Evolutionary conservation across 1,140 invertebrate genomes (phyloP).

Genomic region (Adelges cooleyi): DNA sequence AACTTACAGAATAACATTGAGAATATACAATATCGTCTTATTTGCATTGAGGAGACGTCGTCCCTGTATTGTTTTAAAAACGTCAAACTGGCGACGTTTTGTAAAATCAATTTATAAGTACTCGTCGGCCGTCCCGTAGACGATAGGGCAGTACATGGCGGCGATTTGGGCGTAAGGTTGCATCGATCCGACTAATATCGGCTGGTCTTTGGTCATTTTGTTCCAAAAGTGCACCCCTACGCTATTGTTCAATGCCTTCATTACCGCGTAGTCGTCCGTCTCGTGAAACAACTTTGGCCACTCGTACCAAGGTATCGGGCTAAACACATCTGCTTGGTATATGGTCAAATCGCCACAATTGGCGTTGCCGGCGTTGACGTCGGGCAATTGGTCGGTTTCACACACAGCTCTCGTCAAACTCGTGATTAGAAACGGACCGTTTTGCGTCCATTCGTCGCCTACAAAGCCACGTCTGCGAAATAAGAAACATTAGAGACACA

Average conservation of each 20-base stretch:
- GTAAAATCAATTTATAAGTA: conserved; percentile 27
- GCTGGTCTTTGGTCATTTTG: conserved; percentile 39
- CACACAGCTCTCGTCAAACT: not conserved
- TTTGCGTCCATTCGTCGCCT: not conserved
- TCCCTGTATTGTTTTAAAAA: too few species aligned
- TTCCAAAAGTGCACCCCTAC: conserved; percentile 59
- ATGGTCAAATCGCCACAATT: conserved; percentile 54
- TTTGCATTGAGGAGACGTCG: too few species aligned
- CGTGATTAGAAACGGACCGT: not conserved
- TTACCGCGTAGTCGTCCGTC: conserved; percentile 37
- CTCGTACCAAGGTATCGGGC: conserved; percentile 51
- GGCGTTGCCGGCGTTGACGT: conserved; percentile 26
- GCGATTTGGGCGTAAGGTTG: conserved; percentile 33
- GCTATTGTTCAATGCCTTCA: conserved; percentile 43
- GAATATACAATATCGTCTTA: too few species aligned
- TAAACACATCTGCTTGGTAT: conserved; percentile 48
- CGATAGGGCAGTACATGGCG: conserved; percentile 31
- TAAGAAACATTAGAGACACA: too few species aligned
- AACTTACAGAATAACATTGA: too few species aligned
- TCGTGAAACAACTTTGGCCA: conserved; percentile 51
- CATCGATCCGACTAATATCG: conserved; percentile 30
- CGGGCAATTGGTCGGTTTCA: not conserved
- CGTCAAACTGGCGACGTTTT: too few species aligned
- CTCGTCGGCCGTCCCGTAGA: conserved; percentile 29
- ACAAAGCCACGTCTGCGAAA: not conserved